Conservation (phyloP, 2,797 vertebrate species). For the Meda fulgida region DNA sequence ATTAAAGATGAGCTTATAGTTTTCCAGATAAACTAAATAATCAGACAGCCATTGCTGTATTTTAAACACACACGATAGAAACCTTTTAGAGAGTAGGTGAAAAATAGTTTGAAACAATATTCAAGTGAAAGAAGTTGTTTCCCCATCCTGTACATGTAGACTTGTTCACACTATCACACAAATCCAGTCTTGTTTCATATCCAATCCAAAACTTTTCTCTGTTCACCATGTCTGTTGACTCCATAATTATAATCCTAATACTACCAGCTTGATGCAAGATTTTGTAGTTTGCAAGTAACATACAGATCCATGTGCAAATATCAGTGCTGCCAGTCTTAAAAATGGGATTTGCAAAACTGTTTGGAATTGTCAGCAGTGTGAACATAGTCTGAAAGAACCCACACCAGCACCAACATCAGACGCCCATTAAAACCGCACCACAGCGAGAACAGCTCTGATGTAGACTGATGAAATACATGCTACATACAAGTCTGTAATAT, state of each 20-base stretch:
- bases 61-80: background rate
- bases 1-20: background rate
- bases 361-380: conserved; percentile 14
- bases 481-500: conserved; percentile 45
- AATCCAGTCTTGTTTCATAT: conserved; percentile 2
- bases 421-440: background rate
- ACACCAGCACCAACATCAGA: conserved; percentile 28
- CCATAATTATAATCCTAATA: background rate
- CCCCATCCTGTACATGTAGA: background rate
- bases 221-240: background rate
- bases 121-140: background rate
- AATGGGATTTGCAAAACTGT: background rate
- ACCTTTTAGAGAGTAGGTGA: background rate
- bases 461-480: conserved; percentile 10
- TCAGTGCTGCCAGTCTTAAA: background rate
- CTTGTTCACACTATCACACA: conserved; percentile 25
- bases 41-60: background rate
- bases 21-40: background rate
- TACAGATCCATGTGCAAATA: background rate
- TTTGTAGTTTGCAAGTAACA: background rate
- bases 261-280: background rate
- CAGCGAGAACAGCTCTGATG: background rate
- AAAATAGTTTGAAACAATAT: background rate
- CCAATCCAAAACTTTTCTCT: conserved; percentile 2
- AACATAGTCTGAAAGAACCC: conserved; percentile 11